A percentile compares a stretch with the other conserved stretches of the same genome.
Evolutionary conservation across 2,797 vertebrate species (phyloP).

Genomic region (Eulemur mongoz): DNA sequence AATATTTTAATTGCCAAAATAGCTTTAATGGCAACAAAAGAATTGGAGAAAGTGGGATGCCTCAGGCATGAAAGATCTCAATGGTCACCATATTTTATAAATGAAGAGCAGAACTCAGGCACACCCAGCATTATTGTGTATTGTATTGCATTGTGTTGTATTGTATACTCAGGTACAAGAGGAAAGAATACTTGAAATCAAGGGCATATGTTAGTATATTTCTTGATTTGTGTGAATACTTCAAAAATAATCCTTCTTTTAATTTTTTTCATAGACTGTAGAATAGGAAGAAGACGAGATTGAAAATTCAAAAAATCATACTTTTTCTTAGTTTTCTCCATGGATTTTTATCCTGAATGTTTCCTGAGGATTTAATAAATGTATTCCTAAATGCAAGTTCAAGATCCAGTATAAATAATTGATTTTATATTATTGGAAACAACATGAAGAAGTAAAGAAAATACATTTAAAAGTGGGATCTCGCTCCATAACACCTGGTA

Average conservation of each 20-base stretch:
- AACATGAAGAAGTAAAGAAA: not conserved
- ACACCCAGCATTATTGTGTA: not conserved
- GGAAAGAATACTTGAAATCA: constrained; percentile 32
- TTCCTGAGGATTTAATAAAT: constrained; percentile 15
- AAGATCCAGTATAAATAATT: not conserved
- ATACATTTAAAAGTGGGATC: not conserved
- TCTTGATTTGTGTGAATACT: not conserved
- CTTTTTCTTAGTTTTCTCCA: not conserved
- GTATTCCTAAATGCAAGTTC: constrained; percentile 33
- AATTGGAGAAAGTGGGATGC: constrained; percentile 28
- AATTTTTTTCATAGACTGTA: not conserved
- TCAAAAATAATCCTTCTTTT: constrained; percentile 5
- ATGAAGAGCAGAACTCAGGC: not conserved
- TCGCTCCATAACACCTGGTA: not conserved
- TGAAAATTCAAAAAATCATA: constrained; percentile 33
- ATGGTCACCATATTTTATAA: constrained; percentile 1
- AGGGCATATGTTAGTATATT: not conserved
- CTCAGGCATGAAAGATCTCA: constrained; percentile 18
- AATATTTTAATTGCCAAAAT: constrained; percentile 42
- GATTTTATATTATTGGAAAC: not conserved
- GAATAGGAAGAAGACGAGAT: not conserved
- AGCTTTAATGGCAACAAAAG: constrained; percentile 32
- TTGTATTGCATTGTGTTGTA: not conserved
- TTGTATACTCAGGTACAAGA: not conserved
- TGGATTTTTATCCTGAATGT: not conserved